Evolutionary conservation across 2,113 vertebrate genomes (phyloP), one percentile per base, ranked within the genome.

Genomic region (Gasterosteus nipponicus): DNA sequence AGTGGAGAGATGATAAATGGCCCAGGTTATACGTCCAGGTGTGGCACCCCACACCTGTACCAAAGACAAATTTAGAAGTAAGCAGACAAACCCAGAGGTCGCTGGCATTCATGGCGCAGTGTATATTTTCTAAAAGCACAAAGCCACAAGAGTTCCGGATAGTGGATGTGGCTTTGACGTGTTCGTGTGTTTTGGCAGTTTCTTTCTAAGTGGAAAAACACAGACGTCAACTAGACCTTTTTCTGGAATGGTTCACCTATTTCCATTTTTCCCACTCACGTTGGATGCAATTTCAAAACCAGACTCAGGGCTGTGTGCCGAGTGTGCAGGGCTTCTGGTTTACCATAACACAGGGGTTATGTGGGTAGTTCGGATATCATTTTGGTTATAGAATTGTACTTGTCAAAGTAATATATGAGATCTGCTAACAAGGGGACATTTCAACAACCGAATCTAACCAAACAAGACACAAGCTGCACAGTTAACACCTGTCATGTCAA

Each of bases 91-190:
- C 14, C 4, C 2, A n/a, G 42, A 53, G 59, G 68, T 56, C 62
- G 73, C 49, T 19, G 10, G 19, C 35, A 33, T 44, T 82, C 79
- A 59, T 59, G 67, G 62, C 35, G 1, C 60, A 35, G 57, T 35
- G 15, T 18, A n/a, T 60, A 41, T 19, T 81, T 83, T 86, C 68
- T 67, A 68, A 56, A 61, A 68, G 41, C 64, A 73, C n/a, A 18
- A 61, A 78, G 73, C 81, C 83, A 56, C 81, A 86, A 81, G 53
- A 73, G 81, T 75, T n/a, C 73, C n/a, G 82, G 56, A 81, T 58
- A 59, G 78, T 86, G 87, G 80, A 87, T 85, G 86, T 90, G 88
- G 80, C 60, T 83, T 89, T 78, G 87, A 89, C 86, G 87, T 91
- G 88, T 79, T 85, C 59, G 69, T 59, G 75, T 70, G 57, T 76